phyloP scores from a whole-genome alignment of 2,113 vertebrate species.

The Chlamydotis undulata region DNA sequence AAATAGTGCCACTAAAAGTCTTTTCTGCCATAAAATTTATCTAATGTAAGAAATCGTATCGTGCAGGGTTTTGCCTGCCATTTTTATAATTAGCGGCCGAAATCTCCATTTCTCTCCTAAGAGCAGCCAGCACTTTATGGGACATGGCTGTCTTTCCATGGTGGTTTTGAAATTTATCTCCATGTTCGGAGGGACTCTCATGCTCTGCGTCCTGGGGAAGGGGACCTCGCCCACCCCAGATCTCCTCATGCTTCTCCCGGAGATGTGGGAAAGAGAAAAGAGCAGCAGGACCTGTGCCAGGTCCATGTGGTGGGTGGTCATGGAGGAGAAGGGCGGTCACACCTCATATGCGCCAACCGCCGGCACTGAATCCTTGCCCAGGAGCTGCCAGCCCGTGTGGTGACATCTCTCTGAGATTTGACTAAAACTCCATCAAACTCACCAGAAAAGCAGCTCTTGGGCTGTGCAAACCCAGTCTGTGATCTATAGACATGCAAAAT shows the following conservation, averaged over 20 bases:
- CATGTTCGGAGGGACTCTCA: not conserved
- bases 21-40: slow-evolving; percentile 63
- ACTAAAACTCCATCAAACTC: not conserved
- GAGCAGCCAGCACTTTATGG: slow-evolving; percentile 25
- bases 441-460: not conserved
- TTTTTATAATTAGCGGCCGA: slow-evolving; percentile 65
- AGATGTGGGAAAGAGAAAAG: not conserved
- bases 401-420: not conserved
- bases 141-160: not conserved
- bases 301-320: not conserved
- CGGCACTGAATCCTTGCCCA: not conserved
- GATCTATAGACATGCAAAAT: not conserved
- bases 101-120: not conserved
- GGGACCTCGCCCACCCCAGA: accelerated
- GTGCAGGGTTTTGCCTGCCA: slow-evolving; percentile 27
- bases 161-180: not conserved
- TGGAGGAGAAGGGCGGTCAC: not conserved
- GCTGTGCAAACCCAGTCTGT: not conserved
- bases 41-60: slow-evolving; percentile 71
- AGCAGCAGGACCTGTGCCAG: not conserved
- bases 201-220: not conserved
- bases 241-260: not conserved
- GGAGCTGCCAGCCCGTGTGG: not conserved
- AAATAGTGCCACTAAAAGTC: slow-evolving; percentile 72
- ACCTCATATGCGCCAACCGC: not conserved